phyloP scores from a whole-genome alignment of 2,888 invertebrate genomes.

The Dromius quadrimaculatus region DNA sequence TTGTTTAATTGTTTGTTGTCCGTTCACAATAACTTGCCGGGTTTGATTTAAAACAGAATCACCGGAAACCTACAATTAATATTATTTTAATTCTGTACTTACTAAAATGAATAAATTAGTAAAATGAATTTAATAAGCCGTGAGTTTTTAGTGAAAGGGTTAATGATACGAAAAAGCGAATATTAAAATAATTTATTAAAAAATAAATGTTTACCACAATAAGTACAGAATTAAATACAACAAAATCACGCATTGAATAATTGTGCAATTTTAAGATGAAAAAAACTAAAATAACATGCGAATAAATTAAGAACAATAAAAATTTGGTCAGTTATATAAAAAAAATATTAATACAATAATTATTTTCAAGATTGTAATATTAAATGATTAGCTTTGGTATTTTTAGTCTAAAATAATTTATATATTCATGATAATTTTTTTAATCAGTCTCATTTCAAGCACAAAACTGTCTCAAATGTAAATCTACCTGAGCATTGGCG shows the following conservation, averaged over 20 bases:
- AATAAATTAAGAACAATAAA: not conserved
- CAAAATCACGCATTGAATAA: too few species aligned
- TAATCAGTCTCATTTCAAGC: too few species aligned
- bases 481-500: constrained; percentile 58
- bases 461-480: not conserved
- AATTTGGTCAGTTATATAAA: constrained; percentile 11
- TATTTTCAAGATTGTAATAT: not conserved
- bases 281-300: constrained; percentile 1
- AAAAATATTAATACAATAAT: not conserved
- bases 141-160: constrained; percentile 18
- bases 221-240: constrained; percentile 29
- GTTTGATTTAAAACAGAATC: constrained; percentile 32
- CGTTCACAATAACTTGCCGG: constrained; percentile 53
- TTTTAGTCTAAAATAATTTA: not conserved
- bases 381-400: constrained; percentile 1
- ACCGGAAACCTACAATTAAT: constrained; percentile 21
- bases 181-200: constrained; percentile 46
- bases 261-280: too few species aligned
- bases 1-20: constrained; percentile 52
- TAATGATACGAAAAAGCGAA: constrained; percentile 43
- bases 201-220: constrained; percentile 32
- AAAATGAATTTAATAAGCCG: not conserved
- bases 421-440: not conserved
- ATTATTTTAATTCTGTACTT: constrained; percentile 7
- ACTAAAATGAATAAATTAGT: not conserved